Conservation (phyloP, 2,797 vertebrate genomes). For the Crenichthys baileyi region DNA sequence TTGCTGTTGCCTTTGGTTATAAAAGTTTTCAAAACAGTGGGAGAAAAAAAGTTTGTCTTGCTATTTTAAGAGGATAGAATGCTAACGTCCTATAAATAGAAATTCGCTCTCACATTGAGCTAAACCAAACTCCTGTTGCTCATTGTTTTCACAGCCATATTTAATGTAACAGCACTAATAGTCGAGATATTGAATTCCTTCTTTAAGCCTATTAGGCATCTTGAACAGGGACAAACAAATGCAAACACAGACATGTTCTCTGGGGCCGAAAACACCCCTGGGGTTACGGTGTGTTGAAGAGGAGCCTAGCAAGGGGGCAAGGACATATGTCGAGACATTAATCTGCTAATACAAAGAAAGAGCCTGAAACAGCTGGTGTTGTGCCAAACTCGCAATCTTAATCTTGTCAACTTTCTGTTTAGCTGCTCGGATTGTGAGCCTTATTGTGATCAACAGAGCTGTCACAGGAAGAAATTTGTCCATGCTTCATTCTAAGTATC, state of each 20-base stretch:
- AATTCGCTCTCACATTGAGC: neutral
- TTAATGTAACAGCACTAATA: neutral
- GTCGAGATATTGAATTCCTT: slow-evolving; percentile 17
- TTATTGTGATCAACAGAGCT: slow-evolving; percentile 60
- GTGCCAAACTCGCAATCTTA: slow-evolving; percentile 56
- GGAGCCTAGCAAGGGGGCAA: slow-evolving; percentile 39
- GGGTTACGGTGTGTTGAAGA: slow-evolving; percentile 48
- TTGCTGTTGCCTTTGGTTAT: neutral
- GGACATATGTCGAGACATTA: slow-evolving; percentile 64
- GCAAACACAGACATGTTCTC: slow-evolving; percentile 52
- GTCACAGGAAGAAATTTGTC: slow-evolving; percentile 47
- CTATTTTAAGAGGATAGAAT: neutral
- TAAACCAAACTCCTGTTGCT: neutral
- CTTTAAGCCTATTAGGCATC: slow-evolving; percentile 43
- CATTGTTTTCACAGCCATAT: neutral
- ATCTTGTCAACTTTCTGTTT: slow-evolving; percentile 70
- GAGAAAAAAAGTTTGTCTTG: slow-evolving; percentile 1
- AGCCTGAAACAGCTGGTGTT: slow-evolving; percentile 66
- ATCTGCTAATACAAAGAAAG: slow-evolving; percentile 64
- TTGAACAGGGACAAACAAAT: slow-evolving; percentile 34
- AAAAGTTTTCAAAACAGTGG: neutral
- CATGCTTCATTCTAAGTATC: slow-evolving; percentile 61
- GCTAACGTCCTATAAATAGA: neutral
- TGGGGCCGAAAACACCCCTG: slow-evolving; percentile 43
- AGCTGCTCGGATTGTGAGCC: slow-evolving; percentile 50